A percentile compares a stretch with the other conserved stretches of the same genome.
These are phyloP conservation scores for Urocynchramus pylzowi DNA, from an alignment of 2,113 vertebrate species.

Conservation along the genomic window DNA sequence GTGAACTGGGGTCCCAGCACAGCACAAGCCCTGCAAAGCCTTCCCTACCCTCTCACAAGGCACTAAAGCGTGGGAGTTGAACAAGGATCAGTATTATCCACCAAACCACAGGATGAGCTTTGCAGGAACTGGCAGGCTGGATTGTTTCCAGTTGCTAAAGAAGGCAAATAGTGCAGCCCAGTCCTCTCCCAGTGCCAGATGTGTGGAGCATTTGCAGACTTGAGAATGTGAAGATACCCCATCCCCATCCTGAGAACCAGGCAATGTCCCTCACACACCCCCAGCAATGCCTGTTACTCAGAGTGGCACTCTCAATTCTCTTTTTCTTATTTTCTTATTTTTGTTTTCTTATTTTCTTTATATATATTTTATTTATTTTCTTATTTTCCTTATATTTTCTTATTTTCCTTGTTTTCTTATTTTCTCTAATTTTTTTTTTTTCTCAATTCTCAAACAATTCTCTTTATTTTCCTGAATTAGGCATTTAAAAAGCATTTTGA, in stretches of 20 bases:
- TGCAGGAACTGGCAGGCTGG: conserved; percentile 26
- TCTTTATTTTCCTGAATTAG: background rate
- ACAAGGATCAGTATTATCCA: conserved; percentile 44
- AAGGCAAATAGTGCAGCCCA: background rate
- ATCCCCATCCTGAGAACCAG: background rate
- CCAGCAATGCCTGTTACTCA: background rate
- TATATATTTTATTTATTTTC: background rate
- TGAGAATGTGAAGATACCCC: background rate
- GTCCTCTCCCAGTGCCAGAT: background rate
- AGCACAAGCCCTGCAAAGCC: background rate
- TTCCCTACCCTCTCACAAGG: background rate
- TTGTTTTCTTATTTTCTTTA: no score
- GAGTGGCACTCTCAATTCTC: background rate
- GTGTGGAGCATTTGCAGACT: background rate
- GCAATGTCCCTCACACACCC: background rate
- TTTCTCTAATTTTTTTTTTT: no score
- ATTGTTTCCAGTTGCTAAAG: conserved; percentile 18
- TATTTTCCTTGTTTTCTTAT: background rate
- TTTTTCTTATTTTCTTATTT: background rate
- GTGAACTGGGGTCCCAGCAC: background rate
- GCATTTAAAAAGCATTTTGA: background rate
- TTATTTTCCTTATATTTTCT: no score
- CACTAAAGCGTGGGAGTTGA: conserved; percentile 21
- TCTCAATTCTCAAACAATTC: background rate
- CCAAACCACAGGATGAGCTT: conserved; percentile 18